Percentiles rank a stretch among this genome's conserved stretches.
These are phyloP conservation scores for Doris montereyensis DNA, from an alignment of 2,888 invertebrate genomes.

Conservation along the genomic window DNA sequence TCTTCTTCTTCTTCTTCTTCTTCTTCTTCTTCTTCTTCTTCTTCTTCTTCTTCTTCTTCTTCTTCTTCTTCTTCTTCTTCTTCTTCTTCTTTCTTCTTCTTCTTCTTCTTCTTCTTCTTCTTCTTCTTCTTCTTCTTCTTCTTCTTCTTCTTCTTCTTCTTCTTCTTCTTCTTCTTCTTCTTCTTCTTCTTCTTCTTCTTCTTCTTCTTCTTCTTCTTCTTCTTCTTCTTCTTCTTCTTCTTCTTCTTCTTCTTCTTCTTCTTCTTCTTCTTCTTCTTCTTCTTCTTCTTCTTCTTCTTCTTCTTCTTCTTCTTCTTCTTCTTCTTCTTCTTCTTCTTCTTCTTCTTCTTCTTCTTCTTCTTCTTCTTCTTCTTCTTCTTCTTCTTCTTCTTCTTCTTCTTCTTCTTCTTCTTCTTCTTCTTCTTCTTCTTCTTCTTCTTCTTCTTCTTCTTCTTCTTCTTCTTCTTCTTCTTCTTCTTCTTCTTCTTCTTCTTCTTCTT, in stretches of 20 bases:
- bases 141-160: not conserved
- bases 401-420: conserved; percentile 28
- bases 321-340: not conserved
- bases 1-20: not conserved
- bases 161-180: not conserved
- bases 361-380: conserved; percentile 41
- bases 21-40: conserved; percentile 2
- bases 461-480: conserved; percentile 37
- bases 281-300: not conserved
- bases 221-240: not conserved
- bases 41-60: conserved; percentile 4
- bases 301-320: conserved; percentile 13
- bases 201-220: not conserved
- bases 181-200: not conserved
- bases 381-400: conserved; percentile 44
- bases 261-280: conserved; percentile 17
- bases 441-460: conserved; percentile 26
- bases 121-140: not conserved
- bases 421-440: conserved; percentile 23
- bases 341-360: conserved; percentile 42
- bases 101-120: not conserved
- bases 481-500: conserved; percentile 36
- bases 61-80: not conserved
- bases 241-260: not conserved
- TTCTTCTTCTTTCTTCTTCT: not conserved